A percentile compares a stretch with the other conserved stretches of the same genome.
Conservation (phyloP, 2,113 vertebrate species). For the Abramis brama region DNA sequence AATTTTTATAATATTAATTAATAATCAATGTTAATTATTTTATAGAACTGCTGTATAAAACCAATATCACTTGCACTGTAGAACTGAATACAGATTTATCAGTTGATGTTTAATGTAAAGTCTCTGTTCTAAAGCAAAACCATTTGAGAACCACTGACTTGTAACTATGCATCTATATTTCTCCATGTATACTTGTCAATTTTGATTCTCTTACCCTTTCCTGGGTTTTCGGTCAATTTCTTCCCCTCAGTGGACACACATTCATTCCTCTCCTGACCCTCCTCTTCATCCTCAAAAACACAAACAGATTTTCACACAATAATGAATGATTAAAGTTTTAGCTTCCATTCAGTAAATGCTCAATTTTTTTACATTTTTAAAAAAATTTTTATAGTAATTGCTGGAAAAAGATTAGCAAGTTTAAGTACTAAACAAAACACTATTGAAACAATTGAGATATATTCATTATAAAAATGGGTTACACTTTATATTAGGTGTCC, state of each 20-base stretch:
- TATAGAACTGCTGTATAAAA: no score
- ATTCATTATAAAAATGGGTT: neutral
- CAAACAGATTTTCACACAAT: neutral
- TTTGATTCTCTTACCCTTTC: slow-evolving; percentile 61
- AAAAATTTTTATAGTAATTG: neutral
- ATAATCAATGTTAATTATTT: no score
- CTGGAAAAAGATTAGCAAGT: neutral
- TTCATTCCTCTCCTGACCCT: slow-evolving; percentile 72
- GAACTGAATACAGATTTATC: neutral
- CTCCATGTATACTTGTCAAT: neutral
- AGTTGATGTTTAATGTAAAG: neutral
- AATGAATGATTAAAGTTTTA: neutral
- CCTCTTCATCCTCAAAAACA: slow-evolving; percentile 72
- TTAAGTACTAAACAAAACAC: neutral
- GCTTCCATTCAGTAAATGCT: neutral
- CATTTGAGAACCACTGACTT: neutral
- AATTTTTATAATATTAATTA: no score
- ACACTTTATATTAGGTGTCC: no score
- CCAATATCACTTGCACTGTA: neutral
- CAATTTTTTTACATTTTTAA: neutral
- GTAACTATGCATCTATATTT: neutral
- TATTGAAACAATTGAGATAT: neutral
- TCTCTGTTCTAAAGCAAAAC: neutral
- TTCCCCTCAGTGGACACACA: slow-evolving; percentile 59
- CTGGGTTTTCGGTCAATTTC: slow-evolving; percentile 65